Evolutionary conservation across 2,797 vertebrate genomes (phyloP).

Genomic region (Leptoclinus maculatus): DNA sequence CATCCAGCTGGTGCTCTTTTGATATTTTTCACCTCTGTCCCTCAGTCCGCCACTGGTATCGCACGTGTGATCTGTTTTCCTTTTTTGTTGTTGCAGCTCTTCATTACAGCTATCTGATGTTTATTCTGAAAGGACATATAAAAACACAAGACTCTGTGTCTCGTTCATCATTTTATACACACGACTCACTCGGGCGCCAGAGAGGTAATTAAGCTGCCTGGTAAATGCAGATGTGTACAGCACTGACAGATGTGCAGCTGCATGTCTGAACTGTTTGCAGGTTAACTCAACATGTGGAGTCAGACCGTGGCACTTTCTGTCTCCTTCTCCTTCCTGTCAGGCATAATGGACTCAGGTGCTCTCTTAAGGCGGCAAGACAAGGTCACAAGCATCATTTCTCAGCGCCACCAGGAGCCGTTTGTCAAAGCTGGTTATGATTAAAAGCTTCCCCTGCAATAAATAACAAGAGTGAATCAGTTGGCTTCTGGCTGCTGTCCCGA

Average conservation of each 20-base stretch:
- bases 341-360: slow-evolving; percentile 50
- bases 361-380: slow-evolving; percentile 57
- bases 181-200: background rate
- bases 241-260: slow-evolving; percentile 14
- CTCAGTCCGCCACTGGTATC: background rate
- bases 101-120: background rate
- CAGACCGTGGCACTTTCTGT: slow-evolving; percentile 35
- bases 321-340: slow-evolving; percentile 48
- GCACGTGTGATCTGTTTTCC: too few species aligned
- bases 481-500: slow-evolving; percentile 38
- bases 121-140: background rate
- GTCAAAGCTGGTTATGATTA: slow-evolving; percentile 68
- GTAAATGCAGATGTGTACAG: background rate
- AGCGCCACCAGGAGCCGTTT: slow-evolving; percentile 43
- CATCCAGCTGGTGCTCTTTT: background rate
- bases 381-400: slow-evolving; percentile 65
- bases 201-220: background rate
- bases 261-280: background rate
- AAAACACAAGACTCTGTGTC: background rate
- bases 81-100: background rate
- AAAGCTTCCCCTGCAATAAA: slow-evolving; percentile 66
- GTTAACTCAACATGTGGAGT: slow-evolving; percentile 15
- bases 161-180: background rate
- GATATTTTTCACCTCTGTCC: background rate
- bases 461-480: slow-evolving; percentile 64